Percentiles rank a stretch among this genome's conserved stretches.
phyloP scores from a whole-genome alignment of 2,797 vertebrate species.

The Muscicapa striata region DNA sequence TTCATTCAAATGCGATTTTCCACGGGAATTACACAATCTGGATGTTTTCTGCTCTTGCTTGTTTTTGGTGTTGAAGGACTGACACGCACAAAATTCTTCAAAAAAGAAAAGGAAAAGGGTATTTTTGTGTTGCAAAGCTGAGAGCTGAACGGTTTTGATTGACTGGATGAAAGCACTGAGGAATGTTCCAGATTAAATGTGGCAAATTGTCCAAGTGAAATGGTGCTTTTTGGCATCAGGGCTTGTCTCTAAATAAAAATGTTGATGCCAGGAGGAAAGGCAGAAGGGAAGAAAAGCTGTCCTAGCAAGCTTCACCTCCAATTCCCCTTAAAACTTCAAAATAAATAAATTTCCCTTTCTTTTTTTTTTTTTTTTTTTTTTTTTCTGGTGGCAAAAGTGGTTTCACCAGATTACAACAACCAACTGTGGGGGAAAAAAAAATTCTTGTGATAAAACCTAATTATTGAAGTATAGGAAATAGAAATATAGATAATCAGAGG shows the following conservation, averaged over 20 bases:
- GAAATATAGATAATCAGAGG: background rate
- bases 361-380: too few relatives aligned
- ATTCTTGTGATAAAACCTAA: background rate
- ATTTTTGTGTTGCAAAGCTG: background rate
- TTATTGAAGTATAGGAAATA: background rate
- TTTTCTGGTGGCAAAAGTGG: background rate
- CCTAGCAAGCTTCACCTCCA: background rate
- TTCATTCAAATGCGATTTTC: background rate
- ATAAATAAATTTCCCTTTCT: background rate
- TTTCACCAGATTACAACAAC: background rate
- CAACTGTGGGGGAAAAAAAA: fast-evolving
- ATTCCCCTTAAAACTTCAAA: background rate
- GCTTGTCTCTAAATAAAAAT: background rate
- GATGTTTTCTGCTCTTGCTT: background rate
- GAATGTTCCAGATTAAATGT: background rate
- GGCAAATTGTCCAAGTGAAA: background rate
- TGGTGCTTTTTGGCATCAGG: background rate
- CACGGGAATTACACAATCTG: background rate
- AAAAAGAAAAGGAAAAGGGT: background rate
- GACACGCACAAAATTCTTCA: background rate
- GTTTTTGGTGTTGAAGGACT: background rate
- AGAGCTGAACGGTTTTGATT: background rate
- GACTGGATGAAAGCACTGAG: background rate
- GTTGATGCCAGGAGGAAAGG: background rate
- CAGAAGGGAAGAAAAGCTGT: background rate